Evolutionary conservation across 2,888 invertebrate species (phyloP), one percentile per base, ranked within the genome.

Genomic region (Leptinotarsa tumamoca): DNA sequence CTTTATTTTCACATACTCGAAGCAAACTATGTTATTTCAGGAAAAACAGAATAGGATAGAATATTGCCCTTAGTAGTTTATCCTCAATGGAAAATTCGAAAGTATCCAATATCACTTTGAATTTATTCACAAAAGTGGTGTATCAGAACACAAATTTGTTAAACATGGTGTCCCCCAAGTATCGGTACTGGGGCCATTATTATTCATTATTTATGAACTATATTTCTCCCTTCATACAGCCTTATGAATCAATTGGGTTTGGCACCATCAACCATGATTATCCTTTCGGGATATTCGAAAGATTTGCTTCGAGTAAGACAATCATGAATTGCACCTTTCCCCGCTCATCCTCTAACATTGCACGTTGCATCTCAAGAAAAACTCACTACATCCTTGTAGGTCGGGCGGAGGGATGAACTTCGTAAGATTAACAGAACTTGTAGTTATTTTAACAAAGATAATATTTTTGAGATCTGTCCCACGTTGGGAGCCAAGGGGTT

Each of bases 351-450:
- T n/a, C 17, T 63, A 63, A 63, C 63, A 63, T n/a, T 63, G 63
- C 63, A 63, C 63, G 63, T 43, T 63, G 63, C 63, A 63, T 63
- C 63, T 63, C 33, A 33, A 63, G 10, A 14, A 63, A 33, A 33
- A 61, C 27, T 61, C 61, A 15, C 27, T 13, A 43, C 27, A 33
- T 33, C n/a, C 33, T n/a, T 63, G 33, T 63, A 33, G 43, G 14
- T 63, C 43, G 63, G 63, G 43, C 33, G 27, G 63, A 43, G 63
- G 43, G 63, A 43, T 63, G 63, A 63, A 63, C 63, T 63, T 63
- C 10, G 17, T 10, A 43, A 43, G 43, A 43, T 43, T 43, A 43
- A 43, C 43, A 43, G 10, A 43, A 10, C 1, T 43, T 43, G 43
- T 43, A 43, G 43, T 43, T 43, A 43, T 43, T 10, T 43, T 3